phyloP scores from a whole-genome alignment of 2,797 vertebrate genomes.

The Gastrophryne carolinensis region DNA sequence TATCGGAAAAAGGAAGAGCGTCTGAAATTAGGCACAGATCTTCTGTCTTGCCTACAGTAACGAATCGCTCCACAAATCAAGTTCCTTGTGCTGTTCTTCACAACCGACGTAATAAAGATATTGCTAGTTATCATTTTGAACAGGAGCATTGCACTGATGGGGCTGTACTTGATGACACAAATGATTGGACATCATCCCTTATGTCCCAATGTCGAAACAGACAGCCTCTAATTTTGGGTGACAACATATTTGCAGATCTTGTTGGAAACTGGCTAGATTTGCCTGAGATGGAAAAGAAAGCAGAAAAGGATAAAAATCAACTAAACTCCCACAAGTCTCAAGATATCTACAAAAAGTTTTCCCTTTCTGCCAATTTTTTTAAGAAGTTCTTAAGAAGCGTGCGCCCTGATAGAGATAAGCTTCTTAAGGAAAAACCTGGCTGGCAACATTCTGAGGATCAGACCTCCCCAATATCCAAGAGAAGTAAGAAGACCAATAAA shows the following conservation, averaged over 20 bases:
- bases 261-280: slow-evolving; percentile 97
- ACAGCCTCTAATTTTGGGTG: slow-evolving; percentile 89
- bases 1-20: not conserved
- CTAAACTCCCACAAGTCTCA: slow-evolving; percentile 74
- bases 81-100: not conserved
- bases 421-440: slow-evolving; percentile 89
- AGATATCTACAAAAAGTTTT: slow-evolving; percentile 87
- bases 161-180: slow-evolving; percentile 67
- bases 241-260: slow-evolving; percentile 93
- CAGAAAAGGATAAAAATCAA: slow-evolving; percentile 71
- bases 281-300: slow-evolving; percentile 79
- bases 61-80: not conserved
- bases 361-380: slow-evolving; percentile 92
- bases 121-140: not conserved
- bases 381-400: slow-evolving; percentile 92
- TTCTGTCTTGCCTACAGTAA: not conserved
- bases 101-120: slow-evolving; percentile 28
- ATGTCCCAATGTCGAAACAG: slow-evolving; percentile 91
- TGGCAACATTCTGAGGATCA: slow-evolving; percentile 78
- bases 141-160: slow-evolving; percentile 4
- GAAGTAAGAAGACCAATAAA: slow-evolving; percentile 77
- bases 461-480: slow-evolving; percentile 75
- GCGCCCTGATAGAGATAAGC: slow-evolving; percentile 86
- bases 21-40: not conserved
- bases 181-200: slow-evolving; percentile 91